Base-by-base conservation (phyloP, 2,797 vertebrate species). In the Oreochromis grahami region DNA sequence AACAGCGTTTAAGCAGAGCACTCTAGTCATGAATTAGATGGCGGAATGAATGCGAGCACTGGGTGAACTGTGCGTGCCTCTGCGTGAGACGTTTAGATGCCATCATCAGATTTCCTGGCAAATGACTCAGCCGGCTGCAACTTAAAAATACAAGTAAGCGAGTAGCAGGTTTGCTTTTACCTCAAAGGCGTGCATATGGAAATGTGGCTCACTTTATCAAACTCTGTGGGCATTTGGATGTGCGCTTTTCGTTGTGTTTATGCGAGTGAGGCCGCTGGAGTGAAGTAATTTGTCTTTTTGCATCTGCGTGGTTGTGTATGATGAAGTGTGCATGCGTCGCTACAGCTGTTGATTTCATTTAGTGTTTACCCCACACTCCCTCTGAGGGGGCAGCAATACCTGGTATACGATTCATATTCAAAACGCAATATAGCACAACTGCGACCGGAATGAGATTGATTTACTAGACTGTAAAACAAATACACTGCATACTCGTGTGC, bases 81-180 rank as follows among this genome's bases (percentile, higher is more conserved):
- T 89, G 91, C 84, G 77, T 90, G 91, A 88, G 90, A 86, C 3
- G n/a, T 68, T 74, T 21, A 74, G 84, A 90, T 89, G 79, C 86
- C 85, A 84, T 82, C 88, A 78, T 87, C 82, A 84, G 84, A 92
- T 91, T 91, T 91, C 79, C 77, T 85, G 81, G 86, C 32, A 77
- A 86, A 92, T 91, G 92, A 93, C 84, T 94, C 92, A 90, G 32
- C 86, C 76, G 79, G 80, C 84, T 87, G 82, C 78, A 6, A 89
- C 80, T 90, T 87, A 93, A 92, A 94, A 91, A 94, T 94, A 94
- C 92, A 91, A 91, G 87, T 51, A n/a, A 82, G 81, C n/a, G 19
- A 89, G 70, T 56, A 89, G 86, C 87, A 85, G 79, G 84, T 91
- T 89, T 5, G 34, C 78, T 77, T 84, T 87, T 86, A 87, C 84